Conservation (phyloP, 2,797 vertebrate species). For the Acanthurus tractus region DNA sequence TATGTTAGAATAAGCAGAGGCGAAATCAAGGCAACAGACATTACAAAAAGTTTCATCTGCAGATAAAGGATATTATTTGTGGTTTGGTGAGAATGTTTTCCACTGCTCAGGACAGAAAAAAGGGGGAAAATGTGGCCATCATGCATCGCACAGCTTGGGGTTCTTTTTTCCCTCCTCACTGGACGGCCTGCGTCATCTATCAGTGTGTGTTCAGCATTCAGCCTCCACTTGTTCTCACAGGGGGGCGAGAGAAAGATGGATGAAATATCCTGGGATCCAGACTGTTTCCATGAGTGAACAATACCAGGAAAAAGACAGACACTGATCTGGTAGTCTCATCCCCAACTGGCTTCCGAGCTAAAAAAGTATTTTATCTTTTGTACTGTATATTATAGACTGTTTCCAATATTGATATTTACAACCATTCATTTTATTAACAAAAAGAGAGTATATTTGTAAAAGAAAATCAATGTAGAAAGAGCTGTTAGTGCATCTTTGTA, state of each 20-base stretch:
- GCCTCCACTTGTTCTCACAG: slow-evolving; percentile 41
- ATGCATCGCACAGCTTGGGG: slow-evolving; percentile 23
- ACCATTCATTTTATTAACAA: slow-evolving; percentile 28
- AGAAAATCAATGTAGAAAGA: slow-evolving; percentile 38
- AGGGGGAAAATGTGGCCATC: slow-evolving; percentile 20
- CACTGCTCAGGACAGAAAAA: slow-evolving; percentile 23
- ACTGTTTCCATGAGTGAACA: slow-evolving; percentile 58
- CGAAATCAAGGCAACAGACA: neutral
- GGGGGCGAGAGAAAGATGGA: slow-evolving; percentile 64
- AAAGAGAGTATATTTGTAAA: slow-evolving; percentile 23
- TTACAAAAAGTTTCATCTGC: slow-evolving; percentile 2
- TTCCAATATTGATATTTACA: slow-evolving; percentile 13
- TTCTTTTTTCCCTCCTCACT: slow-evolving; percentile 19
- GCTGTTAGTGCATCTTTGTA: neutral
- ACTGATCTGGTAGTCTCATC: slow-evolving; percentile 39
- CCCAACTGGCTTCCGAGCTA: slow-evolving; percentile 18
- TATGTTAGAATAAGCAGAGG: neutral
- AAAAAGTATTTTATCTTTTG: slow-evolving; percentile 16
- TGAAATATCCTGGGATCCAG: slow-evolving; percentile 58
- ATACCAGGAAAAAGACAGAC: slow-evolving; percentile 43
- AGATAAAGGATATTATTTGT: slow-evolving; percentile 9
- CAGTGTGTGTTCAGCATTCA: slow-evolving; percentile 49
- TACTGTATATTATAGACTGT: neutral
- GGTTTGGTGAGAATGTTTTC: slow-evolving; percentile 46
- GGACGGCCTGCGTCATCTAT: slow-evolving; percentile 55